Evolutionary conservation across 2,113 vertebrate genomes (phyloP).

Genomic region (Taxidea taxus): DNA sequence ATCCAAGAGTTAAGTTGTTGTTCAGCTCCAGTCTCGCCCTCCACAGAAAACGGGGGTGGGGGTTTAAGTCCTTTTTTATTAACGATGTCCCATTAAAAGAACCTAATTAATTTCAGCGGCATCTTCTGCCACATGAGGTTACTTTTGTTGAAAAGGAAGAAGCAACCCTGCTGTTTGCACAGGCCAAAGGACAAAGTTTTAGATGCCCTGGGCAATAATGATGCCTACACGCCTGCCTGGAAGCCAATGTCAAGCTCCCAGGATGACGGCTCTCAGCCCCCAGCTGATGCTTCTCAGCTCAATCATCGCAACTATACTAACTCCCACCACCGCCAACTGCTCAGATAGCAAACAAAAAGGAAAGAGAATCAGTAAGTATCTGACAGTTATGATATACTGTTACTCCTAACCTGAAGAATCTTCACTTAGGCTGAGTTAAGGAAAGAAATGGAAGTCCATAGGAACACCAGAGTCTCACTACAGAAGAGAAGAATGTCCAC

Average conservation of each 20-base stretch:
- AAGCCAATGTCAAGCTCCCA: neutral
- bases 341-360: neutral
- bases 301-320: neutral
- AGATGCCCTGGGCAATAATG: neutral
- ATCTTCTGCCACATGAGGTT: neutral
- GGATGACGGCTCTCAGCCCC: neutral
- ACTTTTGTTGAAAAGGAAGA: constrained; percentile 3
- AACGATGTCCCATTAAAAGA: constrained; percentile 14
- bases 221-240: accelerated
- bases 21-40: neutral
- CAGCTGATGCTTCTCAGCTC: neutral
- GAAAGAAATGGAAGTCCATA: neutral
- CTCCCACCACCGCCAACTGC: neutral
- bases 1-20: neutral
- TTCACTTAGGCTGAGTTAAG: neutral
- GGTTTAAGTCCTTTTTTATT: neutral
- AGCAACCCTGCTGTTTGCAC: neutral
- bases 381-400: neutral
- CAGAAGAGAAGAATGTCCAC: neutral
- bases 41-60: neutral
- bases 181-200: neutral
- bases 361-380: neutral
- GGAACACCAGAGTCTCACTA: neutral
- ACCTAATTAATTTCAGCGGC: constrained; percentile 21
- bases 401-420: neutral